Base-by-base conservation (phyloP, 2,113 vertebrate species). In the Pangasianodon hypophthalmus region DNA sequence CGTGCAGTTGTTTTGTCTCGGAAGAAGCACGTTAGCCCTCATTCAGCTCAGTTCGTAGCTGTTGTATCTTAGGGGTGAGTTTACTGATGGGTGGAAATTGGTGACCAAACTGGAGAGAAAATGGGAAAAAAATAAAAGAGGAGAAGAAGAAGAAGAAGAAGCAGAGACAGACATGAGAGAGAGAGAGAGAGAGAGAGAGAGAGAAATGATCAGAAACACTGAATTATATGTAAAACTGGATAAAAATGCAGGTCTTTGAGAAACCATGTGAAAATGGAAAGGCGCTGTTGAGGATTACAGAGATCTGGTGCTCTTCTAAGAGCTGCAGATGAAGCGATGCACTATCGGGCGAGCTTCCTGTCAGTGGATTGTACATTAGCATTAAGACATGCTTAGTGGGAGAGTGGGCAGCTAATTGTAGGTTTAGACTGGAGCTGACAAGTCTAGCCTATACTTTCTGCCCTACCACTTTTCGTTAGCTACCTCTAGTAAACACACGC, bases 371-470 rank as follows among this genome's bases (percentile, higher is more conserved):
- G 8, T 19, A 62, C 67, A 58, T 52, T 87, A 73, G 19, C 8
- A 2, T 26, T 41, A 41, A 71, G n/a, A 37, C 85, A 58, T 48
- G 24, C 50, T 58, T 86, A 83, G 41, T 50, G 21, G 29, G 26
- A 86, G 60, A 44, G 58, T 54, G 46, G 56, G 62, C 71, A 16
- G 37, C 32, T 58, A 77, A 84, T 88, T 87, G 46, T 84, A 87
- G 87, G 82, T 48, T 82, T 32, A 89, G 84, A 91, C 56, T 54
- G 52, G 77, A 91, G 29, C 44, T 87, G 88, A 91, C 62, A 75
- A 6, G 58, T 62, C 29, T 60, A 41, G 82, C 29, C 83, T 37
- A 48, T 48, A 64, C 11, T 67, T 79, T 79, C 54, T 75, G 37
- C 37, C 21, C 48, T 44, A 29, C 1, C 37, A 1, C 26, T 14